Base-by-base conservation (phyloP, 2,797 vertebrate genomes). In the Gadopsis marmoratus region DNA sequence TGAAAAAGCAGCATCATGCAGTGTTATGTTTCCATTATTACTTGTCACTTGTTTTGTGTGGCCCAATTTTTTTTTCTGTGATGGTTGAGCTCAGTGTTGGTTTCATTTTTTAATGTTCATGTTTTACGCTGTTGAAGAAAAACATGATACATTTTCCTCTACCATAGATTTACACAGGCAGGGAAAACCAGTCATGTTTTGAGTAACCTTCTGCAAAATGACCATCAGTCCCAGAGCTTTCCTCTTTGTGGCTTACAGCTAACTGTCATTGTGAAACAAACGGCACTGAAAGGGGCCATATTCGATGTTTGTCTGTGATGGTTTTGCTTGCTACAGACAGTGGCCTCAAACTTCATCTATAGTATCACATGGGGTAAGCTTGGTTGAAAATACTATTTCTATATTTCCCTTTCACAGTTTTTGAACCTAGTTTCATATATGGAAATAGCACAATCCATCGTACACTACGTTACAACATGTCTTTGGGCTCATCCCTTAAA, bases 251-350 rank as follows among this genome's bases (percentile, higher is more conserved):
- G 47, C 43, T n/a, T 43, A 65, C 39, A 48, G 37, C 19, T 47
- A 65, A 67, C 61, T 74, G 31, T 78, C 69, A 82, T 56, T 69
- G 50, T 81, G 75, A 83, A 84, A 81, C 60, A 54, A 85, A 74
- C 8, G 0, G 12, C 50, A 23, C 29, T 62, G 63, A 68, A 69
- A 59, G 50, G 72, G 48, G 45, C 39, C 6, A 10, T 43, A 21
- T 71, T 13, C 50, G 29, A 31, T 55, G 19, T 19, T 23, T 35
- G 48, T 4, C 4, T 65, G 53, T 81, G 55, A 74, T 71, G 55
- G 60, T 79, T 78, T 78, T 62, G 0, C 19, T 29, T 51, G 47
- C 17, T 19, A 13, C 54, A 37, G 47, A 45, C 37, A 29, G 47
- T 41, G 16, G 43, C 69, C 37, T 76, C 41, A n/a, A 47, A 70